phyloP scores from a whole-genome alignment of 2,797 vertebrate species.

The Urophycis tenuis region DNA sequence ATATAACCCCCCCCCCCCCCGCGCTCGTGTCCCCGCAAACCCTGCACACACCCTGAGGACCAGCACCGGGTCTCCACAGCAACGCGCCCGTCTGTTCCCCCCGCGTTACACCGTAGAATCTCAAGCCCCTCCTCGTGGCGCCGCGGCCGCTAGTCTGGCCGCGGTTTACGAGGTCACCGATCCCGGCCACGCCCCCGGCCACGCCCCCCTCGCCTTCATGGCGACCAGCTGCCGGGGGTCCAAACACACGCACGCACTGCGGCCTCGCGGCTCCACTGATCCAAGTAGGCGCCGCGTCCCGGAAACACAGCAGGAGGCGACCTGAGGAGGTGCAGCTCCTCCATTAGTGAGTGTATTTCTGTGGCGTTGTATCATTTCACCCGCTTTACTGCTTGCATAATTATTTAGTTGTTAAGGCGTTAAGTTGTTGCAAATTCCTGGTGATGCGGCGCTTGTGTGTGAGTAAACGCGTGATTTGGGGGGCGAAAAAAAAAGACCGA shows the following conservation, averaged over 20 bases:
- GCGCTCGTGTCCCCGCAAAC: constrained; percentile 12
- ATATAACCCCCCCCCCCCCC: constrained; percentile 45
- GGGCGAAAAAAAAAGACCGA: constrained; percentile 8
- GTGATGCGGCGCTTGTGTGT: constrained; percentile 62
- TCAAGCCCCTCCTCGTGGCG: background rate
- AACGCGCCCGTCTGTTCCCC: background rate
- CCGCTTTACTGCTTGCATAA: constrained; percentile 64
- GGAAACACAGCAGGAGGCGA: constrained; percentile 20
- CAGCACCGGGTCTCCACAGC: constrained; percentile 48
- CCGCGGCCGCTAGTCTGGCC: constrained; percentile 33
- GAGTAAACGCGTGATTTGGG: constrained; percentile 42
- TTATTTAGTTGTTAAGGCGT: constrained; percentile 58
- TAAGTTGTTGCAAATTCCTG: constrained; percentile 42
- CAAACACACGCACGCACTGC: constrained; percentile 7
- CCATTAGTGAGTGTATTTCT: constrained; percentile 60
- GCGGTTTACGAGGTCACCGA: constrained; percentile 34
- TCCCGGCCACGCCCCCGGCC: too few relatives aligned
- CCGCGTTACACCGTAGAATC: background rate
- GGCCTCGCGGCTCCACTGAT: constrained; percentile 30
- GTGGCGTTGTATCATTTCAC: constrained; percentile 63
- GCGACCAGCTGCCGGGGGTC: background rate
- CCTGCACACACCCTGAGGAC: constrained; percentile 22
- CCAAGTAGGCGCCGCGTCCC: background rate
- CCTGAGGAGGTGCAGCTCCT: constrained; percentile 44
- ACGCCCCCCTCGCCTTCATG: too few relatives aligned